A percentile compares a stretch with the other conserved stretches of the same genome.
Conservation (phyloP, 53 echinoderm and acorn worm genomes). For the Henricia sp. region DNA sequence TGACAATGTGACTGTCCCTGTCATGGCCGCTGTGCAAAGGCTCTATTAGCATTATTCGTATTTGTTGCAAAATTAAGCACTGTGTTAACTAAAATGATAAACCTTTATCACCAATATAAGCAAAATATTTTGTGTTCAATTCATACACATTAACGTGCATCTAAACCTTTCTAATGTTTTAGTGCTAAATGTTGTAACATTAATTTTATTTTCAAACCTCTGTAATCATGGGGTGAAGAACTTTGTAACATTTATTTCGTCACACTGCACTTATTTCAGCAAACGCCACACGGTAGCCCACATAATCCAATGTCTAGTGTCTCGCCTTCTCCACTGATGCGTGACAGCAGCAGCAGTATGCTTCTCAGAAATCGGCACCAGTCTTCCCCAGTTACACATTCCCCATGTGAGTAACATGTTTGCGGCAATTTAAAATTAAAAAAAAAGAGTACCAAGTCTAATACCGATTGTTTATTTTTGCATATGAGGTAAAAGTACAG, state of each 20-base stretch:
- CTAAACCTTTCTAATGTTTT: not conserved
- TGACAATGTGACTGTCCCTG: too few species aligned
- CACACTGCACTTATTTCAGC: not conserved
- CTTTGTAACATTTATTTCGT: not conserved
- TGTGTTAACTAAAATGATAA: too few species aligned
- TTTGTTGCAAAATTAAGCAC: too few species aligned
- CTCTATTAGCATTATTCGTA: too few species aligned
- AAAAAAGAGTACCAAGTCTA: too few species aligned
- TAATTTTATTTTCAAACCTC: not conserved
- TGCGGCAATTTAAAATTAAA: too few species aligned
- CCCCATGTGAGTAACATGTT: conserved; percentile 73
- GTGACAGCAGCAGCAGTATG: conserved; percentile 68
- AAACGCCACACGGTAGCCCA: conserved; percentile 75
- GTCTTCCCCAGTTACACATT: conserved; percentile 79
- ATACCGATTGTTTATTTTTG: too few species aligned
- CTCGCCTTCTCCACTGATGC: conserved; percentile 69
- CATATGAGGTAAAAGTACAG: too few species aligned
- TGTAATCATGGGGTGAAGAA: not conserved
- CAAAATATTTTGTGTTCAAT: too few species aligned
- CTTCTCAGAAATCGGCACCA: conserved; percentile 83
- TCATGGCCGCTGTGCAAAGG: too few species aligned
- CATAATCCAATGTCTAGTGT: conserved; percentile 63
- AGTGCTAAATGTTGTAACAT: not conserved
- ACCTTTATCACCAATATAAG: too few species aligned
- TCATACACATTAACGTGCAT: too few species aligned